Percentiles rank a stretch among this genome's conserved stretches.
Evolutionary conservation across 1,140 invertebrate genomes (phyloP).

Genomic region (Cyclargus thomasi): DNA sequence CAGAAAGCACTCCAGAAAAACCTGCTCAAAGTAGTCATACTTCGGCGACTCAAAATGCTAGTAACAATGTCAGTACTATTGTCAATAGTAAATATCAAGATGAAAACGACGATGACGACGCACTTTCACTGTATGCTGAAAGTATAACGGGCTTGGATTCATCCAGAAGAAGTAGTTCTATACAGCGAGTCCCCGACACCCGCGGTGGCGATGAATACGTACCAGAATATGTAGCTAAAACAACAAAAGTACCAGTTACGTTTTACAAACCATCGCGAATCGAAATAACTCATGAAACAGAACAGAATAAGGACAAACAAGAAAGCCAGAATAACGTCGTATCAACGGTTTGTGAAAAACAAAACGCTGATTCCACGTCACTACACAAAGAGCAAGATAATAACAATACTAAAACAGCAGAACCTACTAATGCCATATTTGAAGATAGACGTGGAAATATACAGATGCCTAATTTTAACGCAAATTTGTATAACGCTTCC

Average conservation of each 20-base stretch:
- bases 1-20: not conserved
- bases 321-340: not conserved
- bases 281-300: not conserved
- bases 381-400: constrained; percentile 25
- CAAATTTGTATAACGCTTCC: not conserved
- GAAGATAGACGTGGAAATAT: constrained; percentile 17
- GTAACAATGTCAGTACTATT: not conserved
- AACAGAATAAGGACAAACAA: not conserved
- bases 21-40: not conserved
- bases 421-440: constrained; percentile 19
- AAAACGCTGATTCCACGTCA: constrained; percentile 45
- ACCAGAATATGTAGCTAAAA: constrained; percentile 26
- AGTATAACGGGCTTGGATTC: constrained; percentile 52
- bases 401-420: constrained; percentile 10
- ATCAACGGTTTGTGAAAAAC: constrained; percentile 44
- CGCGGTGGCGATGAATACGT: constrained; percentile 37
- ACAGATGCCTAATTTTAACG: not conserved
- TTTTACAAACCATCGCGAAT: constrained; percentile 38
- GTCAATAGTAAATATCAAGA: constrained; percentile 1
- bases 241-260: constrained; percentile 18
- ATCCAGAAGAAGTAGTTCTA: constrained; percentile 28
- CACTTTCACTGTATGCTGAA: constrained; percentile 57
- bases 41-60: not conserved
- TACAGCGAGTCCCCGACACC: not conserved
- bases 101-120: constrained; percentile 56